phyloP scores from a whole-genome alignment of 2,113 vertebrate species.

The Amblyornis subalaris region DNA sequence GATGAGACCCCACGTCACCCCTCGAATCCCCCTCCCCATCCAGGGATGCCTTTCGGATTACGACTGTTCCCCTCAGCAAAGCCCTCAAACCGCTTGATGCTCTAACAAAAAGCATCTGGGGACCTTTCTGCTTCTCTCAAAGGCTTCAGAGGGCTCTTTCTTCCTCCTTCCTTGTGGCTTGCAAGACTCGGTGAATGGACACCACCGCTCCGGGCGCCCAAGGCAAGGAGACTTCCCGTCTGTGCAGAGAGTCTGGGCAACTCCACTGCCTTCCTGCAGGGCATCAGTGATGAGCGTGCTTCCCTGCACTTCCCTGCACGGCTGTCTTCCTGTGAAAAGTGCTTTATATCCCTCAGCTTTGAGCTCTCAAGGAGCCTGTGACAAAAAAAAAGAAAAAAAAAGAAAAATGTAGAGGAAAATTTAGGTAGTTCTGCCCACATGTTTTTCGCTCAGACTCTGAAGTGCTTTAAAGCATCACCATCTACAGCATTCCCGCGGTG shows the following conservation, averaged over 20 bases:
- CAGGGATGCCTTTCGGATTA: background rate
- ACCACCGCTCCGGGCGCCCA: background rate
- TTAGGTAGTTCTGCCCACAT: background rate
- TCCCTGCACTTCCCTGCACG: background rate
- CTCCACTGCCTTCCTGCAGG: background rate
- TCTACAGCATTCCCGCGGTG: fast-evolving
- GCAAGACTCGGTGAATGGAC: background rate
- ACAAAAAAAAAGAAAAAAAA: background rate
- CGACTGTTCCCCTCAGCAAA: background rate
- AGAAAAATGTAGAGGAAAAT: background rate
- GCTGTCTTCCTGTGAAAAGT: background rate
- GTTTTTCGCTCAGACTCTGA: background rate
- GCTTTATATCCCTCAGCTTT: background rate
- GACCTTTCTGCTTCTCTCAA: background rate
- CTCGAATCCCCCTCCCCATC: background rate
- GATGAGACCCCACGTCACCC: fast-evolving
- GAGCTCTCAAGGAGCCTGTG: background rate
- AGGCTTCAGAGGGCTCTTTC: constrained; percentile 32
- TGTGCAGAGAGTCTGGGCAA: background rate
- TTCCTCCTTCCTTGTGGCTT: background rate
- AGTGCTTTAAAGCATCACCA: background rate
- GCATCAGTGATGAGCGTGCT: background rate
- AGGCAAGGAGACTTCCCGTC: constrained; percentile 19
- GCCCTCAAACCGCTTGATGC: background rate
- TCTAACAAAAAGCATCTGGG: background rate